Conservation (phyloP, 2,888 invertebrate genomes). For the Spatulosminthurus flaviceps region DNA sequence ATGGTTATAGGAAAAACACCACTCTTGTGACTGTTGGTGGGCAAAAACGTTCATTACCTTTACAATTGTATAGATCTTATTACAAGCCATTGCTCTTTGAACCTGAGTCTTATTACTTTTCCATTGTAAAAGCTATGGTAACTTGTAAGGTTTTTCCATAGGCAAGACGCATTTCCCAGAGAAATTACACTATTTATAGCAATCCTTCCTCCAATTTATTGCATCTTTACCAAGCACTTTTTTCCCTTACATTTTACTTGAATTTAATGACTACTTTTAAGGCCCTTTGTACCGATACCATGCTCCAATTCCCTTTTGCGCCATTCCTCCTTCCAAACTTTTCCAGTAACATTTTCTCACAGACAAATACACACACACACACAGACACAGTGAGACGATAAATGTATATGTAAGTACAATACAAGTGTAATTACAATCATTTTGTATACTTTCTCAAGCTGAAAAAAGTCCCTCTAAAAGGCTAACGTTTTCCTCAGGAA, state of each 20-base stretch:
- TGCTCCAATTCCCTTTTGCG: constrained; percentile 32
- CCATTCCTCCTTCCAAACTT: constrained; percentile 2
- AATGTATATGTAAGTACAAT: too few relatives aligned
- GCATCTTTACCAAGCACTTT: constrained; percentile 29
- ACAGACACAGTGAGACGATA: too few relatives aligned
- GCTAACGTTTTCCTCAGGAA: too few relatives aligned
- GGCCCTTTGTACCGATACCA: background rate
- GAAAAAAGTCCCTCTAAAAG: too few relatives aligned
- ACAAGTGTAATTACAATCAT: too few relatives aligned
- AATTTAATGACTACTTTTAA: constrained; percentile 13
- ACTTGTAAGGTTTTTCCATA: background rate
- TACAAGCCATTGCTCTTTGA: constrained; percentile 49
- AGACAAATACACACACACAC: too few relatives aligned
- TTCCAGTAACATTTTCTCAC: background rate
- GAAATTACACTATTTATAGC: constrained; percentile 38
- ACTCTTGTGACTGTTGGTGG: constrained; percentile 39
- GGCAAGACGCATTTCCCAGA: background rate
- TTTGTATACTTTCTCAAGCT: too few relatives aligned
- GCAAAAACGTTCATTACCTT: constrained; percentile 43
- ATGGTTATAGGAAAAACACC: too few relatives aligned
- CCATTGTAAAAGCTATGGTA: constrained; percentile 11
- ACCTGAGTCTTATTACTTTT: constrained; percentile 34
- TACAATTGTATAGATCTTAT: constrained; percentile 35
- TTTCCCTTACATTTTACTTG: constrained; percentile 6
- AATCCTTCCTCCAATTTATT: constrained; percentile 34